Base-by-base conservation (phyloP, 2,797 vertebrate species). In the Cryptoprocta ferox region DNA sequence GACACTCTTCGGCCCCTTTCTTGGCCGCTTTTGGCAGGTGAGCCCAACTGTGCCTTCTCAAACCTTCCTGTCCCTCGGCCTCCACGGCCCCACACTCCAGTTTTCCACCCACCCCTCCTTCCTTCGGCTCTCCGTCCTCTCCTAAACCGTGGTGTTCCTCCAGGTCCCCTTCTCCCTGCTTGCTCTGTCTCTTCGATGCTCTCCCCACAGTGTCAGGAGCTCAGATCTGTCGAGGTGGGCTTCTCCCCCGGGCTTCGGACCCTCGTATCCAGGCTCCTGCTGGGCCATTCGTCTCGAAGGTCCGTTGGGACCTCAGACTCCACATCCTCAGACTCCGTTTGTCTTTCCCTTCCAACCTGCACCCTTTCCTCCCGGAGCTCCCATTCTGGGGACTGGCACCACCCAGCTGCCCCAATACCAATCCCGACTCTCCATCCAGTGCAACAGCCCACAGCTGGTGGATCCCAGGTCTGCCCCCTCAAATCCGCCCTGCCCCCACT, bases 201-300 rank as follows among this genome's bases (percentile, higher is more conserved):
- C 32, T 73, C 61, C 11, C 16, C 35, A 0, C 0, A 9, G 76
- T 35, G 39, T 4, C 50, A 16, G 0, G 32, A 24, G 37, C 37
- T 39, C 71, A 24, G 68, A 50, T 2, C 50, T 15, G 18, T 11
- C 6, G 28, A 39, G 32, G 42, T 53, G 10, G 3, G 30, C 53
- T 18, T 30, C 39, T 32, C 56, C 24, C 63, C 65, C 24, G 5
- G 48, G 85, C 9, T 35, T 50, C 39, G 24, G 75, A 63, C 53
- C 39, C 26, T 76, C 39, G 9, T 61, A 24, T 19, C 75, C 71
- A 39, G 37, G 18, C 11, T 59, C 19, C 48, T 35, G 1, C 39
- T 0, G 6, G n/a, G 48, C 48, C 13, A 2, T 0, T 68, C 65
- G 16, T 0, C 28, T 39, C 10, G 13, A 65, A 30, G 65, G 21